Evolutionary conservation across 2,888 invertebrate genomes (phyloP).

Genomic region (Stenodera caucasica): DNA sequence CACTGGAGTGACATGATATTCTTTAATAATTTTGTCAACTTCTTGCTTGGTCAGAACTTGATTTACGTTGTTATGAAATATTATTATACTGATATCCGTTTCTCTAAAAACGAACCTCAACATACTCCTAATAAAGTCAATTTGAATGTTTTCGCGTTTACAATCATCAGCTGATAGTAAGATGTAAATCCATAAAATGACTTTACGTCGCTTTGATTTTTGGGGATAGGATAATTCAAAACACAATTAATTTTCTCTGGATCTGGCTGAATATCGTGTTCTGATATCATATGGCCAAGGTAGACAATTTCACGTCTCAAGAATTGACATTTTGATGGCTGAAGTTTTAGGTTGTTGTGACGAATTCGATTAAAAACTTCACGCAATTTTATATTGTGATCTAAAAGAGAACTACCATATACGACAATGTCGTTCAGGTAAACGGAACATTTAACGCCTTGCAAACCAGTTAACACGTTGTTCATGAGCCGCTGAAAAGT

Average conservation of each 20-base stretch:
- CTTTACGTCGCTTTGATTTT: too few relatives aligned
- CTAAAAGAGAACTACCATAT: conserved; percentile 19
- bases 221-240: conserved; percentile 31
- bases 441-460: neutral
- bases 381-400: conserved; percentile 33
- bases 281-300: conserved; percentile 44
- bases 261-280: conserved; percentile 44
- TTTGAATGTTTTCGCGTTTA: too few relatives aligned
- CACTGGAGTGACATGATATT: conserved; percentile 25
- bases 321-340: conserved; percentile 26
- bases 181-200: too few relatives aligned
- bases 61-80: too few relatives aligned
- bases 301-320: conserved; percentile 38
- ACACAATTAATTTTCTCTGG: conserved; percentile 41
- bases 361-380: conserved; percentile 30
- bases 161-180: too few relatives aligned
- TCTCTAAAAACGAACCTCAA: too few relatives aligned
- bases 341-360: conserved; percentile 32
- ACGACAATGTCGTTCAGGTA: too few relatives aligned
- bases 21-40: conserved; percentile 20
- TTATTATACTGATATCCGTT: too few relatives aligned
- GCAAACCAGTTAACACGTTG: neutral
- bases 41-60: too few relatives aligned
- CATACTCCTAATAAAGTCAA: too few relatives aligned
- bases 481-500: conserved; percentile 29